phyloP scores from a whole-genome alignment of 2,797 vertebrate genomes.

The Siniperca scherzeri region DNA sequence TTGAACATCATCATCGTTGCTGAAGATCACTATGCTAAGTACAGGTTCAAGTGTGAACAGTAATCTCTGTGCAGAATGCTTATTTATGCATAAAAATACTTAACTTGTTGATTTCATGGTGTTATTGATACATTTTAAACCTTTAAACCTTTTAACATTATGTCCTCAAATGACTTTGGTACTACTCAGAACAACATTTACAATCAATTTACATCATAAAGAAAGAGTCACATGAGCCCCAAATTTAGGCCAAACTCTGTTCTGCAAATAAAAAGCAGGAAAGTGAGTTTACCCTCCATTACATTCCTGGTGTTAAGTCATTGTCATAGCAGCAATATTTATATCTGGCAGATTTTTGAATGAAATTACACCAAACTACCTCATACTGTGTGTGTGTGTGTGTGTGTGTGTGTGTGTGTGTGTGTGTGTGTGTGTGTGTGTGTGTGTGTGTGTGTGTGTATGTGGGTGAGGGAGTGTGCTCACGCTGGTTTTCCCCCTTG shows the following conservation, averaged over 20 bases:
- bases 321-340: conserved; percentile 27
- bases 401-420: neutral
- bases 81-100: neutral
- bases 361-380: conserved; percentile 47
- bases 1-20: neutral
- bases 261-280: conserved; percentile 7
- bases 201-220: neutral
- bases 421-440: conserved; percentile 5
- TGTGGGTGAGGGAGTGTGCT: conserved; percentile 31
- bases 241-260: neutral
- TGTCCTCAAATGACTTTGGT: neutral
- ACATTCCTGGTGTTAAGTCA: conserved; percentile 29
- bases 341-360: conserved; percentile 42
- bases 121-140: conserved; percentile 7
- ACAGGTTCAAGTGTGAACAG: neutral
- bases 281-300: conserved; percentile 13
- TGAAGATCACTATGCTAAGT: neutral
- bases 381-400: conserved; percentile 30
- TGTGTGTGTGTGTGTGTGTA: conserved; percentile 23
- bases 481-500: conserved; percentile 68
- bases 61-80: neutral
- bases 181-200: conserved; percentile 23
- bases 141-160: neutral
- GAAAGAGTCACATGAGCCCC: conserved; percentile 1
- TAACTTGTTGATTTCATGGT: neutral